These are phyloP conservation scores for Rhinolophus sinicus DNA, from an alignment of 2,113 vertebrate genomes.

Conservation along the genomic window DNA sequence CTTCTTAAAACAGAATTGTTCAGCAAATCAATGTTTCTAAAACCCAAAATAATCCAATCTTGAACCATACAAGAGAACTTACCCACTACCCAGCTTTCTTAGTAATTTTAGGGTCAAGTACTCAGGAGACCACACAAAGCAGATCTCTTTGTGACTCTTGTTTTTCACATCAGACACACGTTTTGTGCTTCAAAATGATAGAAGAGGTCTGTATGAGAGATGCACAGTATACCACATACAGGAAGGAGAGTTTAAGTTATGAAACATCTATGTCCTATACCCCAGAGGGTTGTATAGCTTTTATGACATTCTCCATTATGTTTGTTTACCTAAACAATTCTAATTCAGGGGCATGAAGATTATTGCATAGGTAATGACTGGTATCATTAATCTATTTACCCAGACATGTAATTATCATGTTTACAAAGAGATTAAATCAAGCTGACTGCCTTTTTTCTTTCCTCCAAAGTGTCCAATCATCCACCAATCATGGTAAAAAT, in stretches of 20 bases:
- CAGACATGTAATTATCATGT: background rate
- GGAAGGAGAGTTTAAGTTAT: background rate
- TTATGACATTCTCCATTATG: background rate
- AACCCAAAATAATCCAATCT: background rate
- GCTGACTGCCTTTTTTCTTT: background rate
- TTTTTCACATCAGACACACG: background rate
- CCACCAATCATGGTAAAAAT: background rate
- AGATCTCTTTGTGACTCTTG: background rate
- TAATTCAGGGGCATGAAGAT: background rate
- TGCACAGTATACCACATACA: background rate
- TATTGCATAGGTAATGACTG: background rate
- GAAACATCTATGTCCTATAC: background rate
- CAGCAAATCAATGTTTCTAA: background rate
- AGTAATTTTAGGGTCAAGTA: background rate
- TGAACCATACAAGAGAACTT: background rate
- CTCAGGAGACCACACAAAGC: background rate
- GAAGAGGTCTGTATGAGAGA: background rate
- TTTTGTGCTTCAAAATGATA: background rate
- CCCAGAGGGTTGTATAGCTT: background rate
- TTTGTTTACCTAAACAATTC: background rate
- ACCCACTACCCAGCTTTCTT: background rate
- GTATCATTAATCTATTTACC: background rate
- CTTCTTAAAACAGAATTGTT: background rate
- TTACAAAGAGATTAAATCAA: background rate
- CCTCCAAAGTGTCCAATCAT: fast-evolving